Evolutionary conservation across 2,888 invertebrate genomes (phyloP).

Genomic region (Phragmatobia fuliginosa): DNA sequence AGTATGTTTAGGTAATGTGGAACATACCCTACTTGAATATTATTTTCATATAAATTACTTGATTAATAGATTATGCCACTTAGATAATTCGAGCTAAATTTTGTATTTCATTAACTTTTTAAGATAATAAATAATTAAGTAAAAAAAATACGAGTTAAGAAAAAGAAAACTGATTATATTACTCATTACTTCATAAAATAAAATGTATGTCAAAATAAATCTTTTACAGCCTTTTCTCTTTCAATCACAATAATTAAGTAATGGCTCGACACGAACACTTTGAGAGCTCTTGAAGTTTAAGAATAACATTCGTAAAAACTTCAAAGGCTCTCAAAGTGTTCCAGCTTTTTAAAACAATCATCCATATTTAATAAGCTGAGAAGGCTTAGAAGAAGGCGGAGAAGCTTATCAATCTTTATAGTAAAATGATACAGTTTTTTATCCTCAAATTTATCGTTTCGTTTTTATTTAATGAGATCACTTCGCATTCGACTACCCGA

Average conservation of each 20-base stretch:
- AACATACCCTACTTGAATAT: no score
- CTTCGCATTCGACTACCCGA: no score
- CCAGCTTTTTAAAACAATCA: constrained; percentile 8
- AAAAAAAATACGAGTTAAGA: not conserved
- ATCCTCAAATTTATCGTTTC: not conserved
- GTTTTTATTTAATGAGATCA: not conserved
- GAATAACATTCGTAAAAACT: not conserved
- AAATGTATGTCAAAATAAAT: constrained; percentile 12
- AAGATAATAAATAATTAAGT: not conserved
- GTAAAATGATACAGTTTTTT: not conserved
- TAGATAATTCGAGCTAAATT: no score
- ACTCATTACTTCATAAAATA: constrained; percentile 10
- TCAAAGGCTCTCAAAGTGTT: no score
- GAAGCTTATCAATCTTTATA: not conserved
- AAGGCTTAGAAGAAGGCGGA: no score
- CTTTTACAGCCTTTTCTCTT: constrained; percentile 9
- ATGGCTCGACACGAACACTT: not conserved
- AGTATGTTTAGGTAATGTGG: no score
- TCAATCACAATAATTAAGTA: constrained; percentile 13
- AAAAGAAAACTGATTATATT: not conserved
- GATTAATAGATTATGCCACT: no score
- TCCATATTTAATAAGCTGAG: not conserved
- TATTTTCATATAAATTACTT: no score
- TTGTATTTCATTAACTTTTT: no score
- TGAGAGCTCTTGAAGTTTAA: constrained; percentile 4